These are phyloP conservation scores for Halictus ligatus DNA, from an alignment of 2,888 invertebrate genomes.

Conservation along the genomic window DNA sequence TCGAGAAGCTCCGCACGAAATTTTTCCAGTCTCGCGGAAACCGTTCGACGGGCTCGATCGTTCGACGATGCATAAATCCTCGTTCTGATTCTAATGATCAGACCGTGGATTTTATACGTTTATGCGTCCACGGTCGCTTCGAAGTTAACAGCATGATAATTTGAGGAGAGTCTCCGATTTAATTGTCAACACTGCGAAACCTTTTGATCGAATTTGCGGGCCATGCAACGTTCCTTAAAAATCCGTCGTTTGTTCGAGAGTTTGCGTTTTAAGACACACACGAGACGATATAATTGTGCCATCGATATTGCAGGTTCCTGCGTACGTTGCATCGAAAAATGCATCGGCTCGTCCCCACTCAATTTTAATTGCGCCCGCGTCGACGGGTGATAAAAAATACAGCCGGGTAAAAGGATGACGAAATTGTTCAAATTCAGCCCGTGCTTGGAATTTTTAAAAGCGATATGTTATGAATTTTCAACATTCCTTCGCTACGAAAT, in stretches of 20 bases:
- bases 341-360: neutral
- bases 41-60: neutral
- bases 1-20: neutral
- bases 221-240: neutral
- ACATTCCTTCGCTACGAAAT: neutral
- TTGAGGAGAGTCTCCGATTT: neutral
- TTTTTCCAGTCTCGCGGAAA: neutral
- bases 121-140: neutral
- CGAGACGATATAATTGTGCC: neutral
- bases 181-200: neutral
- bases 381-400: neutral
- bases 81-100: neutral
- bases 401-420: neutral
- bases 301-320: neutral
- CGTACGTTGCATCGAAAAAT: neutral
- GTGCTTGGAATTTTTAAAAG: neutral
- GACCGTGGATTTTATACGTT: neutral
- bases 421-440: neutral
- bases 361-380: neutral
- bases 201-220: neutral
- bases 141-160: neutral
- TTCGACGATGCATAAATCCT: neutral
- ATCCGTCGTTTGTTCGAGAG: neutral
- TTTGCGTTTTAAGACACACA: neutral
- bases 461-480: neutral